Evolutionary conservation across 1,140 invertebrate genomes (phyloP).

Genomic region (Drosophila asahinai): DNA sequence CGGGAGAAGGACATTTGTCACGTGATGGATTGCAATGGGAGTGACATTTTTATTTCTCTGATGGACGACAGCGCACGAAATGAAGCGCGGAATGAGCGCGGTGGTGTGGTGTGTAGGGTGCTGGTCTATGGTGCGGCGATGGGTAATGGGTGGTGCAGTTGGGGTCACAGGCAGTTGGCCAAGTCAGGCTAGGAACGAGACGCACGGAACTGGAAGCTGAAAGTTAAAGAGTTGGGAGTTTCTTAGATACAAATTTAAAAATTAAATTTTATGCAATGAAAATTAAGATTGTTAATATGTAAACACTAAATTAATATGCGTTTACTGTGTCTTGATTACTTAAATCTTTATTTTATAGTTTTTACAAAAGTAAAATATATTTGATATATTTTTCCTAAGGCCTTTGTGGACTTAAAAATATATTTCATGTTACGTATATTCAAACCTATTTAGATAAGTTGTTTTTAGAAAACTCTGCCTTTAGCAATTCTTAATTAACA

Average conservation of each 20-base stretch:
- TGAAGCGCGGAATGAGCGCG: conserved; percentile 51
- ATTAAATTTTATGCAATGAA: neutral
- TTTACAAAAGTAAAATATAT: too few relatives aligned
- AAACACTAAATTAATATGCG: neutral
- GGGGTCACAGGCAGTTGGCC: conserved; percentile 18
- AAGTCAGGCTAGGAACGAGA: conserved; percentile 40
- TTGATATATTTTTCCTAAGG: too few relatives aligned
- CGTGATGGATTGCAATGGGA: conserved; percentile 85
- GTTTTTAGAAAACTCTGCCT: too few relatives aligned
- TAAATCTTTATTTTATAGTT: neutral
- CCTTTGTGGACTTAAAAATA: too few relatives aligned
- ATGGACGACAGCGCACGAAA: conserved; percentile 80
- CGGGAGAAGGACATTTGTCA: conserved; percentile 75
- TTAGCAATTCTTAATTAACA: too few relatives aligned
- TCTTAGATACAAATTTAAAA: neutral
- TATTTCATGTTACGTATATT: too few relatives aligned
- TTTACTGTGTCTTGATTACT: too few relatives aligned
- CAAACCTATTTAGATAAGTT: too few relatives aligned
- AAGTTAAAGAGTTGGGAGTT: conserved; percentile 8
- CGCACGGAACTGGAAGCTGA: conserved; percentile 37
- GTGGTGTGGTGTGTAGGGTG: too few relatives aligned
- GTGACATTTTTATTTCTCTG: conserved; percentile 85
- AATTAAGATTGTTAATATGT: neutral
- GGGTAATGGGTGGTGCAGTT: neutral
- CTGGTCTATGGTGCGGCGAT: neutral